Evolutionary conservation across 2,888 invertebrate species (phyloP).

Genomic region (Heteromyza rotundicornis): DNA sequence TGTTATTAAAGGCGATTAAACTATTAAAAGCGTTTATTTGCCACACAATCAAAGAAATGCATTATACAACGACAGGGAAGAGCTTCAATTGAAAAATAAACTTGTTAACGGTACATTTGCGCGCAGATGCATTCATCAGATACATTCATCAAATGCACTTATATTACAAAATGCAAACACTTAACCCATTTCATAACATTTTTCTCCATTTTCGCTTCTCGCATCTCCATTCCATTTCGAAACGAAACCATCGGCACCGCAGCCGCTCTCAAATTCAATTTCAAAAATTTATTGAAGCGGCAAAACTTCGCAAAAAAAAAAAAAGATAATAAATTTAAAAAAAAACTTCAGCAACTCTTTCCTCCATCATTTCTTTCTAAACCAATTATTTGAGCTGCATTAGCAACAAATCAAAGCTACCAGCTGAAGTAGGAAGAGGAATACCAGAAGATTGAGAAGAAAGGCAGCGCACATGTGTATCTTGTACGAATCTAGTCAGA

Average conservation of each 20-base stretch:
- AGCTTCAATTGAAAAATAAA: no score
- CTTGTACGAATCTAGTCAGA: no score
- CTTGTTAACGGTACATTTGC: constrained; percentile 20
- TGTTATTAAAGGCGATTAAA: not conserved
- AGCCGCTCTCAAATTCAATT: no score
- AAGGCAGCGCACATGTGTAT: not conserved
- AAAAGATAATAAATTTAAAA: no score
- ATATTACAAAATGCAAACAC: no score
- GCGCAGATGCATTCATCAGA: not conserved
- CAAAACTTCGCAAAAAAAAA: constrained; percentile 29
- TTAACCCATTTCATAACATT: not conserved
- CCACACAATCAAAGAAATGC: not conserved
- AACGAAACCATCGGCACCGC: no score
- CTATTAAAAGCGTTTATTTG: not conserved
- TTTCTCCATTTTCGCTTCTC: not conserved
- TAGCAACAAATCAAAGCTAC: no score
- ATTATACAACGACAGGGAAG: not conserved
- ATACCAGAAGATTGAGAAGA: not conserved
- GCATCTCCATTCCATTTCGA: not conserved
- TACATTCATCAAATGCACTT: not conserved
- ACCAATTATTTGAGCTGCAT: constrained; percentile 14
- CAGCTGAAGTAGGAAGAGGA: not conserved
- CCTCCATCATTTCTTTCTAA: constrained; percentile 24
- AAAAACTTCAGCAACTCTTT: no score
- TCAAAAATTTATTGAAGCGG: not conserved